phyloP scores from a whole-genome alignment of 2,797 vertebrate genomes.

The Betta splendens region DNA sequence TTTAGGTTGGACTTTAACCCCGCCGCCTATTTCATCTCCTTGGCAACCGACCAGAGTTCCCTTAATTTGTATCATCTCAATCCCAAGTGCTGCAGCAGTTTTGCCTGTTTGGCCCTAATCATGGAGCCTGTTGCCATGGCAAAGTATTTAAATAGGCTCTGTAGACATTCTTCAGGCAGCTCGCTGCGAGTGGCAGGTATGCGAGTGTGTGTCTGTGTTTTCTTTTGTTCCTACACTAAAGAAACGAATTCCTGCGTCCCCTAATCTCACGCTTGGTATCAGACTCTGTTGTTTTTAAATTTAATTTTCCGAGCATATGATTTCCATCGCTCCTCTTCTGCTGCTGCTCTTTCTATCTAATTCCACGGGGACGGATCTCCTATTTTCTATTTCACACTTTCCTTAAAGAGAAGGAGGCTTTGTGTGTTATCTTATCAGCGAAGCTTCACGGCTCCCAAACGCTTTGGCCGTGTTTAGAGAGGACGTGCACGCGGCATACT shows the following conservation, averaged over 20 bases:
- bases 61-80: conserved; percentile 81
- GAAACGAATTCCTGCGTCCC: conserved; percentile 18
- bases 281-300: conserved; percentile 7
- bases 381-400: conserved; percentile 55
- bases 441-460: conserved; percentile 70
- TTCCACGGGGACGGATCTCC: conserved; percentile 46
- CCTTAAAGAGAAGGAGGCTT: conserved; percentile 54
- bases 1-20: conserved; percentile 82
- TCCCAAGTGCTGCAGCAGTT: conserved; percentile 76
- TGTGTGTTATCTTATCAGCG: conserved; percentile 73
- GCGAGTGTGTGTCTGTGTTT: conserved; percentile 11
- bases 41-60: conserved; percentile 76
- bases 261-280: conserved; percentile 4
- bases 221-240: conserved; percentile 40
- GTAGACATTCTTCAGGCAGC: conserved; percentile 70
- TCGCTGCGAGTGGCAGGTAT: conserved; percentile 57
- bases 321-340: conserved; percentile 5
- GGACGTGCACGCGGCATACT: conserved; percentile 66
- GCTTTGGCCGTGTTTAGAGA: conserved; percentile 66
- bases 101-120: conserved; percentile 76
- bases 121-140: conserved; percentile 82
- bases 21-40: conserved; percentile 69
- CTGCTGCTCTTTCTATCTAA: conserved; percentile 3
- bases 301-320: conserved; percentile 41
- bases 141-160: conserved; percentile 79